A percentile compares a stretch with the other conserved stretches of the same genome.
Conservation (phyloP, 2,888 invertebrate genomes). For the Oscheius myriophilus region DNA sequence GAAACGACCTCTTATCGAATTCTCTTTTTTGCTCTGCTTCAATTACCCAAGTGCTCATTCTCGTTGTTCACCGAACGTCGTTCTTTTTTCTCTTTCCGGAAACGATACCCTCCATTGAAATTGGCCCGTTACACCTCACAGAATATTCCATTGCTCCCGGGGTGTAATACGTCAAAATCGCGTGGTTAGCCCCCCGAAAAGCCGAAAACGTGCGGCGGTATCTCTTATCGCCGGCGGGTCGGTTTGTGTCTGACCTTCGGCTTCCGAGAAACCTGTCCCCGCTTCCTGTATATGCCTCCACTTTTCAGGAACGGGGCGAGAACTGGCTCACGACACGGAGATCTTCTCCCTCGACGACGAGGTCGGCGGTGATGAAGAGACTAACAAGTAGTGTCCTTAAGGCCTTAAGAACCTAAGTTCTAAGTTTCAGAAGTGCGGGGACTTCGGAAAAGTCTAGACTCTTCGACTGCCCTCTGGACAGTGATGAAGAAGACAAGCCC, state of each 20-base stretch:
- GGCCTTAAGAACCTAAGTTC: conserved; percentile 24
- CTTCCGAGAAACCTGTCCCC: not conserved
- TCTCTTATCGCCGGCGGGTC: no score
- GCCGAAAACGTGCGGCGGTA: no score
- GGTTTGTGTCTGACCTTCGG: not conserved
- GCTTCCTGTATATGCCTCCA: not conserved
- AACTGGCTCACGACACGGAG: conserved; percentile 49
- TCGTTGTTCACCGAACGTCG: no score
- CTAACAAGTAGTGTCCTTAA: conserved; percentile 14
- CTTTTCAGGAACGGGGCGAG: conserved; percentile 38
- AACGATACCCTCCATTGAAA: no score
- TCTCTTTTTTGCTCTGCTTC: no score
- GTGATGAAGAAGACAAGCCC: conserved; percentile 50
- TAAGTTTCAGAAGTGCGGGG: not conserved
- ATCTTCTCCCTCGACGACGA: conserved; percentile 56
- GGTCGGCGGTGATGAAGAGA: conserved; percentile 26
- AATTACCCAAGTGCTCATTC: no score
- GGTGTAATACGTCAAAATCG: no score
- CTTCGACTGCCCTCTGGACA: conserved; percentile 55
- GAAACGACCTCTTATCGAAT: no score
- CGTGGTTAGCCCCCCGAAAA: no score
- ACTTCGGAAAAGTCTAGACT: conserved; percentile 48
- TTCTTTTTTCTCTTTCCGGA: no score
- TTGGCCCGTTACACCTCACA: no score
- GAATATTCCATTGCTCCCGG: no score